Percentiles rank a stretch among this genome's conserved stretches.
These are phyloP conservation scores for Tetheella fluctuosa DNA, from an alignment of 2,888 invertebrate genomes.

Conservation along the genomic window DNA sequence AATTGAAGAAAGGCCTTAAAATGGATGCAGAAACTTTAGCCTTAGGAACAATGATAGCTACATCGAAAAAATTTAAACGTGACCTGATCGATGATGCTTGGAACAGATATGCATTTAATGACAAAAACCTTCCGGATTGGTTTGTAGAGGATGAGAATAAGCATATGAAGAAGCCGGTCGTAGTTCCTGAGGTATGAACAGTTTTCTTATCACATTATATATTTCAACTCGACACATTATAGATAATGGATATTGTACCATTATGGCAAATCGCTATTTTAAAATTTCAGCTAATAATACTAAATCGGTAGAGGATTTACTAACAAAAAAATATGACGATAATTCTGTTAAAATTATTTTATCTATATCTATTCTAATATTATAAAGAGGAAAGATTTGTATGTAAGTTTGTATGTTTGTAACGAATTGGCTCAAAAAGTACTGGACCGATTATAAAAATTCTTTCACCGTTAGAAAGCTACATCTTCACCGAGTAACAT, in stretches of 20 bases:
- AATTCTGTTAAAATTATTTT: too few relatives aligned
- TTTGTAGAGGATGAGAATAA: conserved; percentile 96
- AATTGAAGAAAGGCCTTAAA: conserved; percentile 85
- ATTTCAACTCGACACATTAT: not conserved
- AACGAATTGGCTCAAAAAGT: too few relatives aligned
- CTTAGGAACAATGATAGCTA: conserved; percentile 94
- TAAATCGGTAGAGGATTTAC: too few relatives aligned
- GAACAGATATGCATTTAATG: conserved; percentile 97
- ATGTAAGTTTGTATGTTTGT: too few relatives aligned
- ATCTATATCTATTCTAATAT: too few relatives aligned
- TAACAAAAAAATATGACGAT: too few relatives aligned
- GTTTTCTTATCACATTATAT: not conserved
- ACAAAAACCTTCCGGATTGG: conserved; percentile 97
- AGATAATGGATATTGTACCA: conserved; percentile 14
- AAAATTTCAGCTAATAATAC: too few relatives aligned
- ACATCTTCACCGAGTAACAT: too few relatives aligned
- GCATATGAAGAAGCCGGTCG: conserved; percentile 92
- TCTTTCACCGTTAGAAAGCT: too few relatives aligned
- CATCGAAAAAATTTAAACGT: conserved; percentile 94
- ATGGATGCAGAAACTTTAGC: conserved; percentile 95
- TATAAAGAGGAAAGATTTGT: too few relatives aligned
- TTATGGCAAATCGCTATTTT: too few relatives aligned
- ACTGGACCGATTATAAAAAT: too few relatives aligned
- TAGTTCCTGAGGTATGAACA: conserved; percentile 89
- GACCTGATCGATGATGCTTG: conserved; percentile 96